phyloP scores from a whole-genome alignment of 2,113 vertebrate species.

The Tyto alba region DNA sequence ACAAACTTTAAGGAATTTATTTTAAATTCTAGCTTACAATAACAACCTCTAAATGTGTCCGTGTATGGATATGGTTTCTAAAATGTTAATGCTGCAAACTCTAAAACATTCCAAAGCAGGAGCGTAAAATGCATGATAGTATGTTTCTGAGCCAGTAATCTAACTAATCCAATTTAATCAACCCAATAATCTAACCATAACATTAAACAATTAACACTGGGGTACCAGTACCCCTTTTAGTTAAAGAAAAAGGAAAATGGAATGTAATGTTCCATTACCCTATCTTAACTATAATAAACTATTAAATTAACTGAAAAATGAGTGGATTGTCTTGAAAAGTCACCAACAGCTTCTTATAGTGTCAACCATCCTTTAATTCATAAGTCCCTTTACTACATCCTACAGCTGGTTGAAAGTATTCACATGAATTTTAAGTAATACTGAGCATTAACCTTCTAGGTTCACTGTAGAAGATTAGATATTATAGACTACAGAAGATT shows the following conservation, averaged over 20 bases:
- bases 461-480: conserved; percentile 16
- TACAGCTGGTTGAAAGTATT: neutral
- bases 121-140: neutral
- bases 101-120: neutral
- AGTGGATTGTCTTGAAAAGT: neutral
- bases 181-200: neutral
- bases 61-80: neutral
- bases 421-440: conserved; percentile 28
- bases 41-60: neutral
- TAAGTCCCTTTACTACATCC: neutral
- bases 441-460: conserved; percentile 2
- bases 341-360: neutral
- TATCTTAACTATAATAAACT: conserved; percentile 10
- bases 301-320: conserved; percentile 15
- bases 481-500: conserved; percentile 21
- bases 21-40: neutral
- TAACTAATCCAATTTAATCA: conserved; percentile 25
- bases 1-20: neutral
- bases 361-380: conserved; percentile 20
- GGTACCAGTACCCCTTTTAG: neutral
- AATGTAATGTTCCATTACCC: neutral
- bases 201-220: neutral
- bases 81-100: neutral
- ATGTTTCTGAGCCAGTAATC: neutral
- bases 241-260: neutral